Percentiles rank a stretch among this genome's conserved stretches.
Evolutionary conservation across 2,888 invertebrate genomes (phyloP).

Genomic region (Acleris emargana): DNA sequence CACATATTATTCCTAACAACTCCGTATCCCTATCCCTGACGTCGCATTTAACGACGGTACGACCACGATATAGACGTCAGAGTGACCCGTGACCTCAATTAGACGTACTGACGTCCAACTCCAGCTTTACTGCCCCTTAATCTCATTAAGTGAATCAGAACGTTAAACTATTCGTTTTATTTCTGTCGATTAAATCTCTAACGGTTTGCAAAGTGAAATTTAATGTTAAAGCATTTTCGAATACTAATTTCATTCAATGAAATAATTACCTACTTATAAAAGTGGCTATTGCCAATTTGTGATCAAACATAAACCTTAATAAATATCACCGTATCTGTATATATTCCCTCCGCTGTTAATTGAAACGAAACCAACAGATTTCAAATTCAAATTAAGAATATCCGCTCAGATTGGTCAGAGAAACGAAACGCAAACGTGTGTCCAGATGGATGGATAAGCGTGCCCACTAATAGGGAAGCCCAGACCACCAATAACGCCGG

Average conservation of each 20-base stretch:
- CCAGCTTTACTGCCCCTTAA: slow-evolving; percentile 36
- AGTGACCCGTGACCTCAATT: slow-evolving; percentile 40
- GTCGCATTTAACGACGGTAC: slow-evolving; percentile 35
- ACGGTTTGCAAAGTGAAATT: slow-evolving; percentile 19
- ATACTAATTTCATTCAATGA: background rate
- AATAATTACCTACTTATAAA: background rate
- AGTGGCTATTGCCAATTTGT: no score
- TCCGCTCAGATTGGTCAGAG: slow-evolving; percentile 12
- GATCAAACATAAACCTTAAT: no score
- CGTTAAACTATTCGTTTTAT: slow-evolving; percentile 23
- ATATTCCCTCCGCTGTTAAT: slow-evolving; percentile 17
- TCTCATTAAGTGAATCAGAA: slow-evolving; percentile 37
- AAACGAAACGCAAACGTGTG: slow-evolving; percentile 38
- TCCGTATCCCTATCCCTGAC: slow-evolving; percentile 39
- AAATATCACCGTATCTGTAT: background rate
- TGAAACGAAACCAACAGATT: slow-evolving; percentile 23
- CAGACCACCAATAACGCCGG: slow-evolving; percentile 49
- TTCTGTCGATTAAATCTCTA: slow-evolving; percentile 25
- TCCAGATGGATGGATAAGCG: slow-evolving; percentile 47
- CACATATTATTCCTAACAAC: slow-evolving; percentile 44
- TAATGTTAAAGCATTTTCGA: slow-evolving; percentile 1
- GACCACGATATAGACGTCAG: slow-evolving; percentile 37
- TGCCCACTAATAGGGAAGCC: slow-evolving; percentile 45
- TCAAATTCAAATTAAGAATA: slow-evolving; percentile 32
- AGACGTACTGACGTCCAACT: slow-evolving; percentile 23